Evolutionary conservation across 2,888 invertebrate genomes (phyloP).

Genomic region (Nomada hirtipes): DNA sequence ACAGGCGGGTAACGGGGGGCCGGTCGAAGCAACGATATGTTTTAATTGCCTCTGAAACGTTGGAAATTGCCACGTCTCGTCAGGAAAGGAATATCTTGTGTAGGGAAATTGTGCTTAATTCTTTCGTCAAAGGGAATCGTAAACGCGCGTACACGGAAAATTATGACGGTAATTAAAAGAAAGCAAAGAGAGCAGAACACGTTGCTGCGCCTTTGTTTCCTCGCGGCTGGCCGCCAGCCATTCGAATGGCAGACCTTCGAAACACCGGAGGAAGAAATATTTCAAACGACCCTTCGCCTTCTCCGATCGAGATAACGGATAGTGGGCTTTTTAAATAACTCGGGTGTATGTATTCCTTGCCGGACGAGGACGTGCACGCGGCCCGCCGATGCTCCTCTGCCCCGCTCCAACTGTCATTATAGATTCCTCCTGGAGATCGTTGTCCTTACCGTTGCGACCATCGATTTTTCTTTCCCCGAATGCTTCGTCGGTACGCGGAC

Average conservation of each 20-base stretch:
- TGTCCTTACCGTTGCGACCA: conserved; percentile 33
- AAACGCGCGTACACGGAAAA: not conserved
- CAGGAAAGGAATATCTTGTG: no score
- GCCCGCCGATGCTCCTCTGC: conserved; percentile 32
- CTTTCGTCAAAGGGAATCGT: not conserved
- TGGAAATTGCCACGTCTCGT: no score
- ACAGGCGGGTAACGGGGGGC: not conserved
- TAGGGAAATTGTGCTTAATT: no score
- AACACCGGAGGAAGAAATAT: conserved; percentile 69
- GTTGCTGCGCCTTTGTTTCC: conserved; percentile 44
- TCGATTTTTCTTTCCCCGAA: conserved; percentile 12
- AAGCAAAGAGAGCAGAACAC: not conserved
- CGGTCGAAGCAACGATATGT: not conserved
- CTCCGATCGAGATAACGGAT: conserved; percentile 74
- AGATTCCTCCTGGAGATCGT: conserved; percentile 44
- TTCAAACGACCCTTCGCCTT: conserved; percentile 68
- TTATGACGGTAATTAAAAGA: conserved; percentile 38
- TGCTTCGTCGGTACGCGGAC: not conserved
- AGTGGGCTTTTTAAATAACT: conserved; percentile 76
- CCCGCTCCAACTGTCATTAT: conserved; percentile 56
- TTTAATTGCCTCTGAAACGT: no score
- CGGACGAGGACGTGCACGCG: conserved; percentile 57
- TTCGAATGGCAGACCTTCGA: conserved; percentile 57
- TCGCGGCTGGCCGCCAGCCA: conserved; percentile 27
- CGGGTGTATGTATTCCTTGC: conserved; percentile 58